These are phyloP conservation scores for Chloropsis cyanopogon DNA, from an alignment of 2,113 vertebrate species.

Conservation along the genomic window DNA sequence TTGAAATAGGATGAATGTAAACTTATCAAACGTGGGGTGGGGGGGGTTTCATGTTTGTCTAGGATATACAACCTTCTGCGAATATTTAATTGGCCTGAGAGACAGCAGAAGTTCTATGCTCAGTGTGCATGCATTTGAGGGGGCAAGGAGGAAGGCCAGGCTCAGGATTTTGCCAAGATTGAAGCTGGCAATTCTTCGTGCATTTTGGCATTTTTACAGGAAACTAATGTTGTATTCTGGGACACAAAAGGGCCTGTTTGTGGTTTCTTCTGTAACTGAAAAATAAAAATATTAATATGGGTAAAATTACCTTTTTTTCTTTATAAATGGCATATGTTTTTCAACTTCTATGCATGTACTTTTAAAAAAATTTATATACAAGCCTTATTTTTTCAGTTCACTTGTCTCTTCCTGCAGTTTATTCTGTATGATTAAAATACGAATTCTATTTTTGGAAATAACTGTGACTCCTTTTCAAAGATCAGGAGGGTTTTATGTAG, in stretches of 20 bases:
- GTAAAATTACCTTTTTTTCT: constrained; percentile 68
- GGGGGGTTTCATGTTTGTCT: neutral
- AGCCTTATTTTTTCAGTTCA: constrained; percentile 63
- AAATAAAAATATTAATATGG: constrained; percentile 55
- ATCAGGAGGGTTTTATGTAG: constrained; percentile 77
- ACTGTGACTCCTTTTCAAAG: constrained; percentile 75
- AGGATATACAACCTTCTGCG: constrained; percentile 35
- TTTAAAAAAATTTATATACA: constrained; percentile 57
- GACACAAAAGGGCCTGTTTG: constrained; percentile 39
- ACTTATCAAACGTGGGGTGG: neutral
- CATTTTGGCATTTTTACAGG: constrained; percentile 68
- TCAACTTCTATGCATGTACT: constrained; percentile 70
- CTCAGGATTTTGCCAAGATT: constrained; percentile 23
- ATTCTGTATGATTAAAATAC: constrained; percentile 69
- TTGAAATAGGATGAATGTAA: constrained; percentile 55
- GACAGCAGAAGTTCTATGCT: neutral
- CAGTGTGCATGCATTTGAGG: constrained; percentile 20
- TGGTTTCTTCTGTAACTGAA: constrained; percentile 59
- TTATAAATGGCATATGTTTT: constrained; percentile 68
- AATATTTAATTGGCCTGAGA: constrained; percentile 29
- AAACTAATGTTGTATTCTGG: constrained; percentile 57
- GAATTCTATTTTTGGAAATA: constrained; percentile 79
- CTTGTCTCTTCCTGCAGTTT: constrained; percentile 41
- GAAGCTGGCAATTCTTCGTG: constrained; percentile 63
- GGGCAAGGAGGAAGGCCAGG: neutral